A percentile compares a stretch with the other conserved stretches of the same genome.
Conservation (phyloP, 1,140 invertebrate genomes). For the Gonatopus flavifemur region DNA sequence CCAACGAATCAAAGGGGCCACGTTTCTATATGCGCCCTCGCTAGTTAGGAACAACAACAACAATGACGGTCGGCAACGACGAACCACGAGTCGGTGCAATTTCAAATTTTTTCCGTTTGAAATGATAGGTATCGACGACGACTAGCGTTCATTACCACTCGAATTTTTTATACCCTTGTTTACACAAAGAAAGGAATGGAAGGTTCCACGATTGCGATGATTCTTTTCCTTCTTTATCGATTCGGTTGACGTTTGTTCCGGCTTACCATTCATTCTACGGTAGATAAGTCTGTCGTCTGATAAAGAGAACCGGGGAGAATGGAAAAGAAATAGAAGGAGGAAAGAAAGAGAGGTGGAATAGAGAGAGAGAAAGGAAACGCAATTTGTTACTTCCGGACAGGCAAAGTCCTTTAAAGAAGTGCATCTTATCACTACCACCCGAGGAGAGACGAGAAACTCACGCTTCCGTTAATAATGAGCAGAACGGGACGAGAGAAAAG, state of each 20-base stretch:
- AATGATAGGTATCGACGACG: no score
- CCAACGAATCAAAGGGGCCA: no score
- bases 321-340: no score
- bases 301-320: no score
- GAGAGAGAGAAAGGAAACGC: conserved; percentile 11
- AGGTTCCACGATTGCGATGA: neutral
- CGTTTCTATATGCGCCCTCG: no score
- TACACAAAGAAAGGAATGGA: no score
- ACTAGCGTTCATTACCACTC: no score
- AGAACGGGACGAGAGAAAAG: conserved; percentile 4
- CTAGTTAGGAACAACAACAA: no score
- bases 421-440: conserved; percentile 31
- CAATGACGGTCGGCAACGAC: no score
- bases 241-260: conserved; percentile 30
- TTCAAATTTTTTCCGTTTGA: no score
- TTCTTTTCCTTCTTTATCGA: conserved; percentile 1
- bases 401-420: conserved; percentile 31
- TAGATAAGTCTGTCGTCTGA: conserved; percentile 13
- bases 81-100: no score
- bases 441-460: conserved; percentile 27
- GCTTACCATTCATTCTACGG: conserved; percentile 21
- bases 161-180: no score
- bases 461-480: conserved; percentile 34
- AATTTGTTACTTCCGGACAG: conserved; percentile 31
- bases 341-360: neutral